Conservation (phyloP, 2,888 invertebrate species). For the Caenorhabditis zanzibari region DNA sequence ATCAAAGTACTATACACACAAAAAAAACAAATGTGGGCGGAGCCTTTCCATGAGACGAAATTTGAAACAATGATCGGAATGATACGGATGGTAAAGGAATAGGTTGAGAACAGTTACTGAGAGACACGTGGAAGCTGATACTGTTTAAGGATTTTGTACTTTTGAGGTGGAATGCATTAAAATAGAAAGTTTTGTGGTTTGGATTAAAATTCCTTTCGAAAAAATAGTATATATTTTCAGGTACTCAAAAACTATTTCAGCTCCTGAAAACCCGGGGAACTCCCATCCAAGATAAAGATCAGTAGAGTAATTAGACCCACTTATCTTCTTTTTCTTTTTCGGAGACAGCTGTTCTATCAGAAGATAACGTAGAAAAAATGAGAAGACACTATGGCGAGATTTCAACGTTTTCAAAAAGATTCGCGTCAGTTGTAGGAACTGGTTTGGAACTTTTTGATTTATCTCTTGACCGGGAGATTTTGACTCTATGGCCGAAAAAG, state of each 20-base stretch:
- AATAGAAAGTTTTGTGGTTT: background rate
- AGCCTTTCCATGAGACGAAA: background rate
- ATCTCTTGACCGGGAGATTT: no score
- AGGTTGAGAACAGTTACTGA: background rate
- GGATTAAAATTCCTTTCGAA: background rate
- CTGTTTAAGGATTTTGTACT: no score
- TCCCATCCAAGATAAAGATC: background rate
- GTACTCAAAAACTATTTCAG: no score
- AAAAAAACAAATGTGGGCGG: conserved; percentile 39
- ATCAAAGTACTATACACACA: conserved; percentile 36
- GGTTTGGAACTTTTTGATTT: no score
- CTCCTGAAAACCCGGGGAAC: no score
- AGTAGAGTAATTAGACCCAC: background rate
- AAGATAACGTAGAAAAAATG: no score
- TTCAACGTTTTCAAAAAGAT: no score
- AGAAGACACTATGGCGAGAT: no score
- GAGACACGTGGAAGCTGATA: background rate
- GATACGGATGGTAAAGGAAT: conserved; percentile 16
- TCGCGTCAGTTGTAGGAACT: no score
- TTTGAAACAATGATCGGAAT: conserved; percentile 58
- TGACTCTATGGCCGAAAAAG: no score
- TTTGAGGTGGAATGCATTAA: background rate
- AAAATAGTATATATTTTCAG: background rate
- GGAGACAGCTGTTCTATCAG: no score
- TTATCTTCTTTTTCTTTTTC: no score